Evolutionary conservation across 1,140 invertebrate genomes (phyloP).

Genomic region (Tribolium madens): DNA sequence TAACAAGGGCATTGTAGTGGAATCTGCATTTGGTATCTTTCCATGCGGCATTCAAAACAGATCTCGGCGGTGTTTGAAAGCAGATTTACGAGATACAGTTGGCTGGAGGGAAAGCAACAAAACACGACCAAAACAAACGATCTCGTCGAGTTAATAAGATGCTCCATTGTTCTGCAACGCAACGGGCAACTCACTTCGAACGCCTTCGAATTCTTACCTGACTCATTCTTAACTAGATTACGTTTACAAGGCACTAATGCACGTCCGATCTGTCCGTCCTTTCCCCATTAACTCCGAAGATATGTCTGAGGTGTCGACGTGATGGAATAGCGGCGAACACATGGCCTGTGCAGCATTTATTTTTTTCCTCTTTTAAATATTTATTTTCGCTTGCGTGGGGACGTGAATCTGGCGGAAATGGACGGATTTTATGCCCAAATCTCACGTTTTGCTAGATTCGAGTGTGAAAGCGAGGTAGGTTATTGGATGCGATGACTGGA

Average conservation of each 20-base stretch:
- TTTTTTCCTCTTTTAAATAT: conserved; percentile 54
- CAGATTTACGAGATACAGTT: conserved; percentile 37
- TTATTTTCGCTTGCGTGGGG: conserved; percentile 50
- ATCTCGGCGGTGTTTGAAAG: conserved; percentile 13
- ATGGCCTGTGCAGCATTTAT: conserved; percentile 61
- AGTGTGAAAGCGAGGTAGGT: background rate
- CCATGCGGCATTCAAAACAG: conserved; percentile 28
- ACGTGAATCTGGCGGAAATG: background rate
- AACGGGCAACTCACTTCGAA: conserved; percentile 21
- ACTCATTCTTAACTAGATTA: conserved; percentile 53
- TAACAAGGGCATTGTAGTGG: background rate
- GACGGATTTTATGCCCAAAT: background rate
- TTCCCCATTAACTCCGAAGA: background rate
- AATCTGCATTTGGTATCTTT: background rate
- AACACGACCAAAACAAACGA: conserved; percentile 53
- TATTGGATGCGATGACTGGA: background rate
- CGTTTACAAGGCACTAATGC: conserved; percentile 8
- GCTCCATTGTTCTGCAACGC: conserved; percentile 52
- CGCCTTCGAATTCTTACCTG: conserved; percentile 47
- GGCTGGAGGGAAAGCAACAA: conserved; percentile 16
- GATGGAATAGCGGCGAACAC: conserved; percentile 59
- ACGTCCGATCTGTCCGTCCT: conserved; percentile 26
- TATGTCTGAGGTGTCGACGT: conserved; percentile 37
- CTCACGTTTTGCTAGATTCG: too few species aligned
- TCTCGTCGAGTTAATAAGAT: conserved; percentile 56